Base-by-base conservation (phyloP, 1,140 invertebrate species). In the Halesus radiatus region DNA sequence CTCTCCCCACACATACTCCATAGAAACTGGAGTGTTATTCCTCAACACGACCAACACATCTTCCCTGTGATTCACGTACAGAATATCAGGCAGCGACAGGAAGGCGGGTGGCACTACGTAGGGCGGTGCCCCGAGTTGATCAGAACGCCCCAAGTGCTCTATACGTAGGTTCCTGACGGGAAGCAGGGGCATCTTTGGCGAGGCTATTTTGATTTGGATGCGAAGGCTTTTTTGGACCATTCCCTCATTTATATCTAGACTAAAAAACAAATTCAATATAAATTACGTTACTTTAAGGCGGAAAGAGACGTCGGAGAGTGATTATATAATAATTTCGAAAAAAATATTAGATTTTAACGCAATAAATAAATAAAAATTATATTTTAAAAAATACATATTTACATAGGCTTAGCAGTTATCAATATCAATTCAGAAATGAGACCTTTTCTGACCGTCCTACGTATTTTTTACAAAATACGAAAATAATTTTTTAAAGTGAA, bases 241-340 rank as follows among this genome's bases (percentile, higher is more conserved):
- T 7, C 72, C 72, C n/a, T 58, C 16, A 20, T 75, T 58, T n/a
- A 75, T 60, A 22, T 75, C 72, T 20, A 75, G 32, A 58, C 72
- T 75, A 16, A 13, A 13, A 75, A 58, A 56, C 26, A 18, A 70
- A 32, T 10, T 8, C 1, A 70, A 29, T 64, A 3, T 45, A 37
- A 37, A 37, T 8, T 45, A 45, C 10, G 10, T 8, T 45, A 0
- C 1, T 10, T 45, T 29, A 29, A 3, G 2, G 26, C 2, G 5
- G 26, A 5, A 29, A 29, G 26, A 2, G 5, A 29, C 26, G 2
- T 29, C 5, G 26, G 2, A 29, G 26, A 2, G 2, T 29, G 26
- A n/a, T n/a, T n/a, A 29, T 5, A 29, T 29, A 3, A 29, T 29
- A 29, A 29, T 29, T 29, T 29, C 2, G 5, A 29, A 29, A 29